phyloP scores from a whole-genome alignment of 2,113 vertebrate species.

The Bolborhynchus lineola region DNA sequence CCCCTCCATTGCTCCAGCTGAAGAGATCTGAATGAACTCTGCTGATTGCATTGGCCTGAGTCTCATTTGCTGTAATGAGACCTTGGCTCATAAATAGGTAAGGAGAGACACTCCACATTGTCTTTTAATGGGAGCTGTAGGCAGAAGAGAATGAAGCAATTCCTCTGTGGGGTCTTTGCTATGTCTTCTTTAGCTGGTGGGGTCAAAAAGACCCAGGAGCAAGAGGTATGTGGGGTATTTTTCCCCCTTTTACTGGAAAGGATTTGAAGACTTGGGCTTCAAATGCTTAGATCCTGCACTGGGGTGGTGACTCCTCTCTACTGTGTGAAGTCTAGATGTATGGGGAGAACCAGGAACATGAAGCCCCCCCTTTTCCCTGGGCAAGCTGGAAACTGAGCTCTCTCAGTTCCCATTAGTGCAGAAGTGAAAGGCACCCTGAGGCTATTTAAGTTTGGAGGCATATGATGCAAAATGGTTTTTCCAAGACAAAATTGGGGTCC shows the following conservation, averaged over 20 bases:
- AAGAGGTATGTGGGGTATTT: rapidly evolving
- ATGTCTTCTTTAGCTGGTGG: background rate
- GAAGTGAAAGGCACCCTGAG: background rate
- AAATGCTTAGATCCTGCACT: rapidly evolving
- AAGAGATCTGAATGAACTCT: too few species aligned
- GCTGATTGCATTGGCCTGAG: background rate
- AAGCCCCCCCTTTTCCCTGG: background rate
- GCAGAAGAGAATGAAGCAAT: rapidly evolving
- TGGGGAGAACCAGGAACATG: background rate
- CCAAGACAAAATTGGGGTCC: background rate
- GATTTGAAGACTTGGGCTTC: background rate
- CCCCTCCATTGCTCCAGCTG: too few species aligned
- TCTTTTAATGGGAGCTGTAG: background rate
- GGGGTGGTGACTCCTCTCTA: background rate
- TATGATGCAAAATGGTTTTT: background rate
- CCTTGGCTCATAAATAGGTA: background rate
- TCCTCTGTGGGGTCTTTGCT: too few species aligned
- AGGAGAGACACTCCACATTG: rapidly evolving
- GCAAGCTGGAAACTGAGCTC: background rate
- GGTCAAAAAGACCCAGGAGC: background rate
- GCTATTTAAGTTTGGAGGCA: background rate
- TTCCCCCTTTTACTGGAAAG: background rate
- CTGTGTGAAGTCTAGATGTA: rapidly evolving
- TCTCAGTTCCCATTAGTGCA: background rate
- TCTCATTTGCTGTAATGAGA: rapidly evolving